Evolutionary conservation across 2,888 invertebrate genomes (phyloP).

Genomic region (Plebejus melissa): DNA sequence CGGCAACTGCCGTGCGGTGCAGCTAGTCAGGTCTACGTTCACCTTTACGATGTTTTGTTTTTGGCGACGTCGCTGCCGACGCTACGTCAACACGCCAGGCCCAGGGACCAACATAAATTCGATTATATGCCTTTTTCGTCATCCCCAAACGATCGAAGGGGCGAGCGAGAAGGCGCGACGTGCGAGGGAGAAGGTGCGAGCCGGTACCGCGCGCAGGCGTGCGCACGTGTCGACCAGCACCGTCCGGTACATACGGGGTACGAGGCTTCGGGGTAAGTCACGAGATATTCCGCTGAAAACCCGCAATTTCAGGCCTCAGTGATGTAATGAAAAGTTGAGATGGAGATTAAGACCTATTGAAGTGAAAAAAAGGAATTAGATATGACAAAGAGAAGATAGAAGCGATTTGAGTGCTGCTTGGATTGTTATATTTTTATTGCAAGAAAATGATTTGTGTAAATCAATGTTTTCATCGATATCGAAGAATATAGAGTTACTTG

Average conservation of each 20-base stretch:
- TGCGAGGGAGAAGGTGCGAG: conserved; percentile 28
- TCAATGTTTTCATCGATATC: not conserved
- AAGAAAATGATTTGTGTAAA: not conserved
- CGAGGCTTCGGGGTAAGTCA: conserved; percentile 41
- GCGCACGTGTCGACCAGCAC: conserved; percentile 61
- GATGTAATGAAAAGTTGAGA: not conserved
- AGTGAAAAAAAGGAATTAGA: not conserved
- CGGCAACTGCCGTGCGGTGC: not conserved
- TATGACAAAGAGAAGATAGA: not conserved
- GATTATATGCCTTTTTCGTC: conserved; percentile 76
- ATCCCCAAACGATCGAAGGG: conserved; percentile 73
- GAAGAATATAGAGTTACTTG: not conserved
- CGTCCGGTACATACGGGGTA: conserved; percentile 41
- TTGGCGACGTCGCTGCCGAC: conserved; percentile 42
- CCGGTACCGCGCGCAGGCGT: conserved; percentile 57
- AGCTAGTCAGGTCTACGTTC: not conserved
- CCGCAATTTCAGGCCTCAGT: not conserved
- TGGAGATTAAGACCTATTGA: not conserved
- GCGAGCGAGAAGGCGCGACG: conserved; percentile 42
- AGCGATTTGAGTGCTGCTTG: not conserved
- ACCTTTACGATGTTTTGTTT: conserved; percentile 37
- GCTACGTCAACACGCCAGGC: conserved; percentile 44
- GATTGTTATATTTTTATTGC: not conserved
- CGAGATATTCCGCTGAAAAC: conserved; percentile 39
- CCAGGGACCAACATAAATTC: conserved; percentile 66